These are phyloP conservation scores for Catamblyrhynchus diadema DNA, from an alignment of 2,797 vertebrate genomes.

Conservation along the genomic window DNA sequence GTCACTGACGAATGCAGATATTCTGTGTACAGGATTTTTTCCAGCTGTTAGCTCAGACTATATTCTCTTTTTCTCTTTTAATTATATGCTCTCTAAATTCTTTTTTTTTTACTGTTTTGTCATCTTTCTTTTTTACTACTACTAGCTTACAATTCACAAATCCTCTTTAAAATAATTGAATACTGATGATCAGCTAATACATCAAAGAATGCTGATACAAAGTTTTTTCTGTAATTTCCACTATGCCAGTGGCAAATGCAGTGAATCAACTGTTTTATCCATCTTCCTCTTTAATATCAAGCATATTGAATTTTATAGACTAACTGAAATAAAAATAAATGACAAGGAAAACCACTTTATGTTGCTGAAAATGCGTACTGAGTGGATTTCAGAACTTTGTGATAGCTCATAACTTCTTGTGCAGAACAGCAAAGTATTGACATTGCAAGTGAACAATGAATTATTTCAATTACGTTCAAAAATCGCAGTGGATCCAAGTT, in stretches of 20 bases:
- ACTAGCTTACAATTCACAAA: background rate
- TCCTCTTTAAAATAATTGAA: background rate
- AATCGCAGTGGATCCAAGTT: background rate
- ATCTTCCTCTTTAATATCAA: conserved; percentile 48
- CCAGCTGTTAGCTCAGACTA: background rate
- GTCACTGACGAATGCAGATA: background rate
- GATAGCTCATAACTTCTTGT: conserved; percentile 24
- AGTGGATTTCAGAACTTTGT: conserved; percentile 43
- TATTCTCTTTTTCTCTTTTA: background rate
- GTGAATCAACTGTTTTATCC: background rate
- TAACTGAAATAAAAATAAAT: conserved; percentile 56
- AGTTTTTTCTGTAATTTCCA: conserved; percentile 4
- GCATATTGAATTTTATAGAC: conserved; percentile 37
- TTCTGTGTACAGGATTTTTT: background rate
- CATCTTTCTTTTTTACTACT: background rate
- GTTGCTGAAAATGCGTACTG: conserved; percentile 14
- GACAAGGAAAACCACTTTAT: conserved; percentile 24
- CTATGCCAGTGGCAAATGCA: background rate
- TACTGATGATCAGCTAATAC: background rate
- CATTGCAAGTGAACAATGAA: background rate
- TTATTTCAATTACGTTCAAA: conserved; percentile 3
- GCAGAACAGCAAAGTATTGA: conserved; percentile 16
- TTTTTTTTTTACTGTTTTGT: background rate
- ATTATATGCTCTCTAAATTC: background rate
- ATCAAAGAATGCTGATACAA: conserved; percentile 26